phyloP scores from a whole-genome alignment of 2,888 invertebrate species.

The Thalpophila matura region DNA sequence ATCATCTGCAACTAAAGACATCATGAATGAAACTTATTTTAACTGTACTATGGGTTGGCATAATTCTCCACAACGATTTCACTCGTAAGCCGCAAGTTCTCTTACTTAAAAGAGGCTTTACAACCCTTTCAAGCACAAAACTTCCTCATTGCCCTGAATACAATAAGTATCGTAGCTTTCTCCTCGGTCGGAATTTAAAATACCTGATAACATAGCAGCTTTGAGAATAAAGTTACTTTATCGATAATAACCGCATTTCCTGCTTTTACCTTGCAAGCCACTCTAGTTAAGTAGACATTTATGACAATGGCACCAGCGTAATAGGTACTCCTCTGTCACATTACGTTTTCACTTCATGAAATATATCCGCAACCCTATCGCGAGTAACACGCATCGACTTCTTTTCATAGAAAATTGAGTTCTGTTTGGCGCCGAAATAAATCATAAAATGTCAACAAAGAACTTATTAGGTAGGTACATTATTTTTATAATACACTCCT shows the following conservation, averaged over 20 bases:
- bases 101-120: slow-evolving; percentile 29
- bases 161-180: slow-evolving; percentile 36
- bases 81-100: slow-evolving; percentile 27
- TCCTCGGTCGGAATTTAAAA: slow-evolving; percentile 49
- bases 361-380: slow-evolving; percentile 46
- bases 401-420: slow-evolving; percentile 44
- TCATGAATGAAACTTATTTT: no score
- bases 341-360: slow-evolving; percentile 53
- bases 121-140: slow-evolving; percentile 41
- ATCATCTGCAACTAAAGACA: background rate
- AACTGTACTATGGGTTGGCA: background rate
- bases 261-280: slow-evolving; percentile 55
- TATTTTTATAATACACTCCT: no score
- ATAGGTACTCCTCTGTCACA: slow-evolving; percentile 43
- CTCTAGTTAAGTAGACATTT: slow-evolving; percentile 63
- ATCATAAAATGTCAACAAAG: background rate
- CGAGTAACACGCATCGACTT: slow-evolving; percentile 18
- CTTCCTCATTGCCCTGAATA: slow-evolving; percentile 30
- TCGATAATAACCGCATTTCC: slow-evolving; percentile 59
- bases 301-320: slow-evolving; percentile 56
- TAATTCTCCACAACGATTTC: background rate
- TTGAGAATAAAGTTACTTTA: slow-evolving; percentile 50
- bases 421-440: background rate
- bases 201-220: slow-evolving; percentile 50
- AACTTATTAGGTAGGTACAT: no score